phyloP scores from a whole-genome alignment of 2,888 invertebrate species.

The Epirrita christyi region DNA sequence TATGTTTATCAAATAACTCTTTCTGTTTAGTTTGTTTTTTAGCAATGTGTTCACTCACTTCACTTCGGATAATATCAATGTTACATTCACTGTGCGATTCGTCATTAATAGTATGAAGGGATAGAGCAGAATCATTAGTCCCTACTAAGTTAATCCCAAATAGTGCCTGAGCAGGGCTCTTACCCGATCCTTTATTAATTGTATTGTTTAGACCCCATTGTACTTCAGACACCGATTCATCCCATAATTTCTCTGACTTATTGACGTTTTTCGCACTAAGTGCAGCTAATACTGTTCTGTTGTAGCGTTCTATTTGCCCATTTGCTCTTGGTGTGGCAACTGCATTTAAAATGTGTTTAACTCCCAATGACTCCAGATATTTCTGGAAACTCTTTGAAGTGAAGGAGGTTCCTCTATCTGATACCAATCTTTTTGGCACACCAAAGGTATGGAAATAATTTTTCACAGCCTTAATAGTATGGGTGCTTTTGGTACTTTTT shows the following conservation, averaged over 20 bases:
- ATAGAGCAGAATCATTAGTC: too few relatives aligned
- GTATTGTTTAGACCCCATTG: conserved; percentile 11
- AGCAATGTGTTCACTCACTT: too few relatives aligned
- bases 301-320: conserved; percentile 17
- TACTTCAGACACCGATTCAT: conserved; percentile 2
- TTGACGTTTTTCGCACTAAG: background rate
- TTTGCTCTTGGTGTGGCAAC: conserved; percentile 19
- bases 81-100: too few relatives aligned
- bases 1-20: background rate
- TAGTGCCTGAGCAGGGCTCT: too few relatives aligned
- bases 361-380: background rate
- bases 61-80: too few relatives aligned
- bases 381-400: background rate
- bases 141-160: too few relatives aligned
- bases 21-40: too few relatives aligned
- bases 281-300: conserved; percentile 3
- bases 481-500: background rate
- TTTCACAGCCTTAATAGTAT: conserved; percentile 3
- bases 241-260: conserved; percentile 1
- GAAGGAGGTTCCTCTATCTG: conserved; percentile 9
- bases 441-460: conserved; percentile 1
- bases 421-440: conserved; percentile 1
- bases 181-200: too few relatives aligned
- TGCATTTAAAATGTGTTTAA: conserved; percentile 14
- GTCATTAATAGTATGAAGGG: too few relatives aligned